These are phyloP conservation scores for Antennarius maculatus DNA, from an alignment of 2,797 vertebrate species.

Conservation along the genomic window DNA sequence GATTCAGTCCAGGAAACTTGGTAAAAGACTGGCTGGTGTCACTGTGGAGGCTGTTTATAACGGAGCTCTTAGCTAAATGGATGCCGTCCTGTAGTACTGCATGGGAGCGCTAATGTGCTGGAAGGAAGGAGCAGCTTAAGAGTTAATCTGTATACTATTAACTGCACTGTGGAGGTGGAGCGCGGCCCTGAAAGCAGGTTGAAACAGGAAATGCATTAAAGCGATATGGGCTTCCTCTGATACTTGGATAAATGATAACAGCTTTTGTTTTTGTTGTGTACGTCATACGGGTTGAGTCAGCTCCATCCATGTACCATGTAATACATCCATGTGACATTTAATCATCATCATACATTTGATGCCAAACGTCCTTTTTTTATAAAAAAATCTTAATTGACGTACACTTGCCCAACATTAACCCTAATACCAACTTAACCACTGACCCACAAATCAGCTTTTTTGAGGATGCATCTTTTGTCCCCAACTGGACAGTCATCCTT, in stretches of 20 bases:
- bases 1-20: slow-evolving; percentile 10
- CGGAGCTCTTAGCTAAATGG: slow-evolving; percentile 67
- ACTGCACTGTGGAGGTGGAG: slow-evolving; percentile 43
- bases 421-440: too few relatives aligned
- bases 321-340: too few relatives aligned
- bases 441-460: too few relatives aligned
- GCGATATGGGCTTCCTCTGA: slow-evolving; percentile 17
- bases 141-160: slow-evolving; percentile 73
- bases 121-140: slow-evolving; percentile 70
- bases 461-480: too few relatives aligned
- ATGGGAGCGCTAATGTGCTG: slow-evolving; percentile 64
- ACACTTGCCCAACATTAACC: too few relatives aligned
- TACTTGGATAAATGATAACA: slow-evolving; percentile 9
- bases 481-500: too few relatives aligned
- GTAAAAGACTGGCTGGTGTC: slow-evolving; percentile 21
- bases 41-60: slow-evolving; percentile 12
- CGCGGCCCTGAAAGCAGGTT: slow-evolving; percentile 26
- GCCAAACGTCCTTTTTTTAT: too few relatives aligned
- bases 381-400: too few relatives aligned
- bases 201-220: slow-evolving; percentile 24
- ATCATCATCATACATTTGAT: too few relatives aligned
- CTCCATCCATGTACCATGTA: too few relatives aligned
- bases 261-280: neutral
- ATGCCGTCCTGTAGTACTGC: slow-evolving; percentile 51
- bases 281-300: neutral